Conservation (phyloP, 2,113 vertebrate species). For the Prionailurus bengalensis region DNA sequence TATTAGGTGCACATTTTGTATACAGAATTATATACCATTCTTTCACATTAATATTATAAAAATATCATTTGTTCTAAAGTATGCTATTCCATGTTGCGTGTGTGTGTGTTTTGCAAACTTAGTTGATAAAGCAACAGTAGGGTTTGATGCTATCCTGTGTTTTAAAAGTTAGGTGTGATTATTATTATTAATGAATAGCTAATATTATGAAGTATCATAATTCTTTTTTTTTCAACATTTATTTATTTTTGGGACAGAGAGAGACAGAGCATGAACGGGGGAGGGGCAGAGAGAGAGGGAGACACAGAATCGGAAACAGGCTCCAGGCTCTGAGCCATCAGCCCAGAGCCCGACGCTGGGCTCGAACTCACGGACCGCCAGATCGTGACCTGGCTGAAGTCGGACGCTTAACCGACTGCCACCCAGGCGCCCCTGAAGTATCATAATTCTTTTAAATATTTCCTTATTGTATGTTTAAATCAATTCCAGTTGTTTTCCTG, state of each 20-base stretch:
- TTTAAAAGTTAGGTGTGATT: slow-evolving; percentile 25
- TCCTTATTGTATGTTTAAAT: neutral
- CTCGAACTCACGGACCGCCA: no score
- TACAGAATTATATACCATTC: neutral
- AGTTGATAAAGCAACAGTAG: no score
- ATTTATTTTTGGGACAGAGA: no score
- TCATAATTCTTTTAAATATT: neutral
- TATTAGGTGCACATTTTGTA: neutral
- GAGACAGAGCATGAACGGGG: no score
- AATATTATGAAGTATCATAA: neutral
- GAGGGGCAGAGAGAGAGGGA: no score
- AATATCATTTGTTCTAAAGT: neutral
- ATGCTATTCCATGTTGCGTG: neutral
- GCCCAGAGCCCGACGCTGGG: no score
- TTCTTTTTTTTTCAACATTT: neutral
- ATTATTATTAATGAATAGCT: neutral
- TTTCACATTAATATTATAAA: neutral
- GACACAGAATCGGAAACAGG: no score
- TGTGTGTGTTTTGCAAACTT: no score
- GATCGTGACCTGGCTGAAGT: no score
- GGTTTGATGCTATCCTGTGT: neutral
- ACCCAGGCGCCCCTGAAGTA: neutral
- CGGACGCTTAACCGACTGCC: no score
- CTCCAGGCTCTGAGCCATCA: no score
- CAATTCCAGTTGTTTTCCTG: neutral